A percentile compares a stretch with the other conserved stretches of the same genome.
phyloP scores from a whole-genome alignment of 2,113 vertebrate genomes.

The Plotosus lineatus region DNA sequence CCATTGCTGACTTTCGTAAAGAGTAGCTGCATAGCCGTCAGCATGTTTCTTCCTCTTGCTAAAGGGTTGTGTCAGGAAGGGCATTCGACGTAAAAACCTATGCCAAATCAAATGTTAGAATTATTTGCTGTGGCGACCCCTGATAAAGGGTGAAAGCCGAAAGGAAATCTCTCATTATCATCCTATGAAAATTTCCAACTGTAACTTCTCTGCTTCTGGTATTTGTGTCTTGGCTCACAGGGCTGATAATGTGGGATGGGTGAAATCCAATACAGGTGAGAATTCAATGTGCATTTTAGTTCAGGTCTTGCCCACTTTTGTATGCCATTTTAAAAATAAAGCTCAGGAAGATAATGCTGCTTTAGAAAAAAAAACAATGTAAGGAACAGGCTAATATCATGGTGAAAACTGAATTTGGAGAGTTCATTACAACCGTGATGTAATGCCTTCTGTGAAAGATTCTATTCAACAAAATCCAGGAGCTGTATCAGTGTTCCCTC shows the following conservation, averaged over 20 bases:
- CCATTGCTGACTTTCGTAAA: no score
- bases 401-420: not conserved
- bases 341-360: constrained; percentile 19
- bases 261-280: constrained; percentile 42
- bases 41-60: no score
- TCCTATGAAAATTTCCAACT: not conserved
- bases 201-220: not conserved
- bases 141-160: no score
- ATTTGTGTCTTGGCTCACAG: not conserved
- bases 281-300: constrained; percentile 9
- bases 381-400: not conserved
- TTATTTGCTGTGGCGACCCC: no score
- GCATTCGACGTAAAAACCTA: no score
- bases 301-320: constrained; percentile 1
- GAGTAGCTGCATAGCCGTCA: no score
- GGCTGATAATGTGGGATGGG: not conserved
- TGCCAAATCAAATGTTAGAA: no score
- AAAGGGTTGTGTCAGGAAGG: no score
- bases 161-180: no score
- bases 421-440: not conserved
- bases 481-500: not conserved
- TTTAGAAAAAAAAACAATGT: not conserved
- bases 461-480: not conserved
- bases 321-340: constrained; percentile 2
- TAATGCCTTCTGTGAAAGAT: not conserved